Base-by-base conservation (phyloP, 2,888 invertebrate genomes). In the Gymnocheta viridis region DNA sequence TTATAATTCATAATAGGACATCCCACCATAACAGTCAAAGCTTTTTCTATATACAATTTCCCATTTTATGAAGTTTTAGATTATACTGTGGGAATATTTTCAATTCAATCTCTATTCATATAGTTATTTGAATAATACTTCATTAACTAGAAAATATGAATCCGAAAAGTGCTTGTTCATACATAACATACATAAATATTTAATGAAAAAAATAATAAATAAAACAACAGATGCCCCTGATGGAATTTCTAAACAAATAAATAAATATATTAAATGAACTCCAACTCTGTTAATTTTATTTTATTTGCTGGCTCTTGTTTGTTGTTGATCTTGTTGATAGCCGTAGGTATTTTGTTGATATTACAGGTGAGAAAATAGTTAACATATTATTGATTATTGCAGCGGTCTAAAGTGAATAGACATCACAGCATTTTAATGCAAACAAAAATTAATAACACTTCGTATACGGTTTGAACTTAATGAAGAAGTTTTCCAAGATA, bases 291-390 rank as follows among this genome's bases (percentile, higher is more conserved):
- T 78, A 54, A 72, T 77, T 51, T 47, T 54, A 69, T 69, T 62
- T 82, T 64, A 78, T 69, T 62, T 82, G 49, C 27, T 77, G 79
- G 60, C 64, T 14, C 10, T 29, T 69, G 38, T 41, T 72, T 78
- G 41, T 32, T 62, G 22, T 77, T 47, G 35, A 19, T 58, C 44
- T 72, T 64, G 47, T 64, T 47, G n/a, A 19, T 27, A 12, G n/a
- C 44, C 32, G 47, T 60, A 41, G 58, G 66, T 49, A 72, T 73
- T 35, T 73, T 73, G 67, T 47, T 74, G 58, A 70, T 80, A 47
- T 72, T 77, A 47, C 76, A 84, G 72, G 83, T 84, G 83, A 84
- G 83, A 84, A 77, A 80, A 80, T 62, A 66, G 72, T 84, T 84
- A 77, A 72, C 80, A 72, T 72, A 49, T 83, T 76, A 76, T 80